Conservation (phyloP, 2,888 invertebrate species). For the Ophioninae sp. region DNA sequence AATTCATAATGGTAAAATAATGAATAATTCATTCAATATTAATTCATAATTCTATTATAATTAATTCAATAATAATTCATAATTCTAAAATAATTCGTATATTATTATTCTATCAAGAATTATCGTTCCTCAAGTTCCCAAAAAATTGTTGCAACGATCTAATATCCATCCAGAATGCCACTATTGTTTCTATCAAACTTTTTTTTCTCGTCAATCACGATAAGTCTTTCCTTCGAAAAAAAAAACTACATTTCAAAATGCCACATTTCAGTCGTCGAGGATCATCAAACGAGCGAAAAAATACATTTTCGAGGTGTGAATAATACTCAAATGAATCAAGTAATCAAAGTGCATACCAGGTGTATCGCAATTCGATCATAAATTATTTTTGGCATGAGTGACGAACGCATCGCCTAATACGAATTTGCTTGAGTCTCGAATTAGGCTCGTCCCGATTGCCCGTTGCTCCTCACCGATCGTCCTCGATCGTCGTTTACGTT, state of each 20-base stretch:
- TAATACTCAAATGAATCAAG: neutral
- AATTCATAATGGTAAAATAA: no score
- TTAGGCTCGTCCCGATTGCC: constrained; percentile 22
- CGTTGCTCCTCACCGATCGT: neutral
- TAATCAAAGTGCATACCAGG: constrained; percentile 2
- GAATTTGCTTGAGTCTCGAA: constrained; percentile 23
- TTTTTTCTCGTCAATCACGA: no score
- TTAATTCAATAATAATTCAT: no score
- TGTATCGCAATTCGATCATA: constrained; percentile 12
- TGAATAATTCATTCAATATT: no score
- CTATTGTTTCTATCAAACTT: no score
- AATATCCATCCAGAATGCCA: no score
- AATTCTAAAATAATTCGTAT: no score
- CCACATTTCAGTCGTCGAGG: neutral
- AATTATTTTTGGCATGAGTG: constrained; percentile 33
- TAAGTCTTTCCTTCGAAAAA: no score
- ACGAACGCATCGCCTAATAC: constrained; percentile 21
- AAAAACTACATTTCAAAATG: neutral
- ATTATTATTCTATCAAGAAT: no score
- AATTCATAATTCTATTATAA: no score
- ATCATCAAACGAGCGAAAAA: neutral
- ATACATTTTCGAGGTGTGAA: neutral
- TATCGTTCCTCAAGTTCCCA: no score
- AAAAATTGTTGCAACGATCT: no score
- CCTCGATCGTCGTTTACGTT: constrained; percentile 25